These are phyloP conservation scores for Rhodeus uyekii DNA, from an alignment of 2,797 vertebrate species.

Conservation along the genomic window DNA sequence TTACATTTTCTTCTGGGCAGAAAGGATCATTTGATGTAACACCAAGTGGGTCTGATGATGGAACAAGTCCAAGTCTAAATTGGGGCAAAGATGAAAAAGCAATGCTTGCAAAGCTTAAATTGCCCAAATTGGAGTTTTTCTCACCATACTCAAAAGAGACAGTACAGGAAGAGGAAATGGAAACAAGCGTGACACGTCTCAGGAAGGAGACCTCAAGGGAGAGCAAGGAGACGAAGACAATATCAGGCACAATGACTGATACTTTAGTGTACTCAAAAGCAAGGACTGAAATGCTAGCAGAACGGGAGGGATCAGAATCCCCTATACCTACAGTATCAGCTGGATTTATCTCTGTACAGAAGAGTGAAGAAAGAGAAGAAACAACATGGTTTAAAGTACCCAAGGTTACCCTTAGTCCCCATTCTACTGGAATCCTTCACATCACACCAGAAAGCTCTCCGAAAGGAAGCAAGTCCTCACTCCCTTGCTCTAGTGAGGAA, in stretches of 20 bases:
- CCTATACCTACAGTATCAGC: constrained; percentile 62
- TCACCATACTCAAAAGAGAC: constrained; percentile 72
- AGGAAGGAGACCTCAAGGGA: constrained; percentile 59
- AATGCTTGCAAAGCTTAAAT: constrained; percentile 72
- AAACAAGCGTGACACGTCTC: constrained; percentile 55
- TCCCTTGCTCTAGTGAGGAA: constrained; percentile 66
- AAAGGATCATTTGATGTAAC: constrained; percentile 59
- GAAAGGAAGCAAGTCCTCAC: constrained; percentile 63
- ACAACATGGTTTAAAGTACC: constrained; percentile 82
- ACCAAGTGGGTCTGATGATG: constrained; percentile 52
- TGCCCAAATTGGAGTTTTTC: constrained; percentile 82
- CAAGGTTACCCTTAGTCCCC: constrained; percentile 81
- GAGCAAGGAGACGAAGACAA: constrained; percentile 54
- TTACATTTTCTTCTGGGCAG: constrained; percentile 73
- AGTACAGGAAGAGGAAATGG: constrained; percentile 52
- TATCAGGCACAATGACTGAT: constrained; percentile 64
- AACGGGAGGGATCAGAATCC: constrained; percentile 71
- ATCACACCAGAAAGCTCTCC: constrained; percentile 75
- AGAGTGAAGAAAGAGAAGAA: constrained; percentile 69
- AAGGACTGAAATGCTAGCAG: constrained; percentile 74
- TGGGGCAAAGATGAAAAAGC: constrained; percentile 66
- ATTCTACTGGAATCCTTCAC: constrained; percentile 74
- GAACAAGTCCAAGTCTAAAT: constrained; percentile 60
- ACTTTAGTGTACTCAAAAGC: constrained; percentile 71
- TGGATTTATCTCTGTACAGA: constrained; percentile 65